These are phyloP conservation scores for Thamnophis sirtalis DNA, from an alignment of 2,113 vertebrate species.

Conservation along the genomic window DNA sequence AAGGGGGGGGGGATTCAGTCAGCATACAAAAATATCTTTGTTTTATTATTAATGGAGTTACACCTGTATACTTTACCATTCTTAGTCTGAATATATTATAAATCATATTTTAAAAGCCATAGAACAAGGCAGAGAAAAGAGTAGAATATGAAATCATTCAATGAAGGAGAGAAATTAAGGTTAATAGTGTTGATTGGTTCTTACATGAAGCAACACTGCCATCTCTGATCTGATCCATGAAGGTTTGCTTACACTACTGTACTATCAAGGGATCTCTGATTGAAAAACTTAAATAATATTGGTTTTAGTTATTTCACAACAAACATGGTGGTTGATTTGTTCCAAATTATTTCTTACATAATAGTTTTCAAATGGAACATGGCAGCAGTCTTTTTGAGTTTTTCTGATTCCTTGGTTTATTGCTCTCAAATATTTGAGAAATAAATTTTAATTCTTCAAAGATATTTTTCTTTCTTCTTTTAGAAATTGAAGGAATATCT, in stretches of 20 bases:
- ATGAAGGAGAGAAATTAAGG: not conserved
- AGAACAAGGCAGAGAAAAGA: not conserved
- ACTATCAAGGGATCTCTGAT: not conserved
- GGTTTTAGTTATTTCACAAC: not conserved
- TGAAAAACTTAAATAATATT: not conserved
- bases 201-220: not conserved
- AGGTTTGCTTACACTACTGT: not conserved
- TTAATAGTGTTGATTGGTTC: not conserved
- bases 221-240: not conserved
- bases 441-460: rapidly evolving
- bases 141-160: not conserved
- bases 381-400: not conserved
- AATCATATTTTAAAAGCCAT: not conserved
- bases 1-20: too few species aligned
- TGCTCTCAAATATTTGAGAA: rapidly evolving
- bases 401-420: not conserved
- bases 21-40: not conserved
- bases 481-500: slow-evolving; percentile 99
- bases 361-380: not conserved
- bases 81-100: not conserved
- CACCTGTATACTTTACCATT: not conserved
- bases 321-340: not conserved
- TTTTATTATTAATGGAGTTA: not conserved
- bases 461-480: slow-evolving; percentile 27
- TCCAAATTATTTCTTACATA: not conserved